Percentiles rank a stretch among this genome's conserved stretches.
Conservation (phyloP, 1,140 invertebrate genomes). For the Zaprionus tsacasi region DNA sequence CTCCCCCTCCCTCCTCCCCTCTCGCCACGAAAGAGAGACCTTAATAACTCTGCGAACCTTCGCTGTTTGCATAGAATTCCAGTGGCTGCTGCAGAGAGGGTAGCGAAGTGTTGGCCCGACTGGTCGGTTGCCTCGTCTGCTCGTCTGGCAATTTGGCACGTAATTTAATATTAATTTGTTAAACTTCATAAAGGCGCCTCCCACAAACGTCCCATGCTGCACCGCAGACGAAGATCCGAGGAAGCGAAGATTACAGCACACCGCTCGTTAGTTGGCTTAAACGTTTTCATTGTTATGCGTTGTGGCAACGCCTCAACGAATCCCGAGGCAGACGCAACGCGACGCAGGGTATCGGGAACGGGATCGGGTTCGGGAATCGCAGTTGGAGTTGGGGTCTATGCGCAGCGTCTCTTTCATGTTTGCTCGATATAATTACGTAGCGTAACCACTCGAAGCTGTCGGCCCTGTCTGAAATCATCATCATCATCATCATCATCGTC, state of each 20-base stretch:
- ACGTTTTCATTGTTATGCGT: conserved; percentile 80
- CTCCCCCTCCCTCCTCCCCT: background rate
- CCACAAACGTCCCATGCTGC: conserved; percentile 51
- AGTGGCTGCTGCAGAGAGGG: conserved; percentile 39
- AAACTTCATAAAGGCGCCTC: conserved; percentile 76
- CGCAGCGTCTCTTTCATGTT: conserved; percentile 73
- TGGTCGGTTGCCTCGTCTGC: conserved; percentile 47
- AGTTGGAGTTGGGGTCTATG: conserved; percentile 7
- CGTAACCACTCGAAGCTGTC: conserved; percentile 39
- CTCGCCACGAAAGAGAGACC: too few relatives aligned
- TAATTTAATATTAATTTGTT: conserved; percentile 82
- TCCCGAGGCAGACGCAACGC: conserved; percentile 3
- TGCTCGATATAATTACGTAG: conserved; percentile 77
- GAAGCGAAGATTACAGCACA: conserved; percentile 64
- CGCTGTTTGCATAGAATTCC: conserved; percentile 54
- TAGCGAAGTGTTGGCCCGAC: too few relatives aligned
- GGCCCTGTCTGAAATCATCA: conserved; percentile 68
- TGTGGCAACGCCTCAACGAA: conserved; percentile 64
- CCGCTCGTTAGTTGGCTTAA: conserved; percentile 77
- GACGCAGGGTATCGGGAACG: conserved; percentile 3
- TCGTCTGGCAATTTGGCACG: conserved; percentile 78
- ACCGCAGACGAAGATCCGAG: conserved; percentile 16
- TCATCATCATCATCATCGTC: conserved; percentile 41
- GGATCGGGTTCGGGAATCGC: background rate
- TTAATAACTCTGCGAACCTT: conserved; percentile 42